Percentiles rank a stretch among this genome's conserved stretches.
phyloP scores from a whole-genome alignment of 2,888 invertebrate genomes.

The Sisyra nigra region DNA sequence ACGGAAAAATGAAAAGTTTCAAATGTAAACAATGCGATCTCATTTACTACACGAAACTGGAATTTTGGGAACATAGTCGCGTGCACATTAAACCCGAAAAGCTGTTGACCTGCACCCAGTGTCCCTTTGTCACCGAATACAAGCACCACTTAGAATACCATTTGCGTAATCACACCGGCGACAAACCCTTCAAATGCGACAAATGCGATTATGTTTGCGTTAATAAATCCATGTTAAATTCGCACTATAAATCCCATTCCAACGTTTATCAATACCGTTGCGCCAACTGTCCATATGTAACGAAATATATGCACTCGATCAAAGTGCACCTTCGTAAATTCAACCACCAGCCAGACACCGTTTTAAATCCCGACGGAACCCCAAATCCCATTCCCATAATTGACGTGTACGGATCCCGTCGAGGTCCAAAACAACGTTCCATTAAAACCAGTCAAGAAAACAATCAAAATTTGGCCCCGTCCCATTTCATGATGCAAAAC shows the following conservation, averaged over 20 bases:
- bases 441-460: constrained; percentile 11
- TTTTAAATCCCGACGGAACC: constrained; percentile 75
- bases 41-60: constrained; percentile 70
- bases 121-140: constrained; percentile 95
- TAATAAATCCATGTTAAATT: constrained; percentile 98
- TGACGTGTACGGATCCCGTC: constrained; percentile 77
- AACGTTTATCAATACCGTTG: constrained; percentile 87
- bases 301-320: constrained; percentile 95
- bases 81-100: constrained; percentile 90
- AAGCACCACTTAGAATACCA: constrained; percentile 98
- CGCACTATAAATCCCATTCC: constrained; percentile 92
- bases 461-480: constrained; percentile 5
- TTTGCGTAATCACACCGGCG: constrained; percentile 82
- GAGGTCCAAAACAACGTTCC: constrained; percentile 60
- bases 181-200: constrained; percentile 88
- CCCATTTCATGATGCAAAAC: constrained; percentile 14
- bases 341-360: constrained; percentile 77
- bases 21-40: constrained; percentile 88
- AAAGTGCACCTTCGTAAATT: constrained; percentile 91
- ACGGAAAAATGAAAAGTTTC: constrained; percentile 75
- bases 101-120: constrained; percentile 75
- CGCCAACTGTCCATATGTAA: constrained; percentile 84
- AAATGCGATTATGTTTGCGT: constrained; percentile 84
- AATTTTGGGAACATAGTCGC: constrained; percentile 86
- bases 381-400: constrained; percentile 79